These are phyloP conservation scores for Merops nubicus DNA, from an alignment of 2,113 vertebrate species.

Conservation along the genomic window DNA sequence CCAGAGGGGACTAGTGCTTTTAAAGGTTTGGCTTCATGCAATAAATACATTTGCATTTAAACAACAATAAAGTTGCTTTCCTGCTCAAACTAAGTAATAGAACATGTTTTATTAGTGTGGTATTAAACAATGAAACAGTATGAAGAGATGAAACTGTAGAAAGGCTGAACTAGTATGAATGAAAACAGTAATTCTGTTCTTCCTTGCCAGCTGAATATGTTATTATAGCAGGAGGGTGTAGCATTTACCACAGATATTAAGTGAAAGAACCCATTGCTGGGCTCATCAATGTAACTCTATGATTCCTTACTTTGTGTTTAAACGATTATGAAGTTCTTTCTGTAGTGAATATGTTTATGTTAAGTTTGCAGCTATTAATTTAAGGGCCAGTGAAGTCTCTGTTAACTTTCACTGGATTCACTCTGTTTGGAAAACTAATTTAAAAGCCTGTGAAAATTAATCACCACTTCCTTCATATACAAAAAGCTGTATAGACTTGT, in stretches of 20 bases:
- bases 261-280: no score
- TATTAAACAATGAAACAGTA: neutral
- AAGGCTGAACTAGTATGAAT: neutral
- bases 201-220: neutral
- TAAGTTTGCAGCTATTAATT: neutral
- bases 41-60: neutral
- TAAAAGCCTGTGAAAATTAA: neutral
- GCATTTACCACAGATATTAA: neutral
- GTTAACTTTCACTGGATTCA: neutral
- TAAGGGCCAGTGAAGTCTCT: neutral
- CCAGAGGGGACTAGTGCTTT: neutral
- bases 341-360: neutral
- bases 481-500: neutral
- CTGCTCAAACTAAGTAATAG: neutral
- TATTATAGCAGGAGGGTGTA: neutral
- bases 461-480: neutral
- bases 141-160: neutral
- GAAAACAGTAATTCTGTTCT: neutral
- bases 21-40: neutral
- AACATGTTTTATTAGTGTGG: neutral
- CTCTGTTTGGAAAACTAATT: neutral
- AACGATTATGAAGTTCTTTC: neutral
- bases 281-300: rapidly evolving
- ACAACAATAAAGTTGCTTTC: neutral
- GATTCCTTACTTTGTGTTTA: neutral